A percentile compares a stretch with the other conserved stretches of the same genome.
Conservation (phyloP, 35 echinoderm and acorn worm genomes). For the Ophioderma brevispina region DNA sequence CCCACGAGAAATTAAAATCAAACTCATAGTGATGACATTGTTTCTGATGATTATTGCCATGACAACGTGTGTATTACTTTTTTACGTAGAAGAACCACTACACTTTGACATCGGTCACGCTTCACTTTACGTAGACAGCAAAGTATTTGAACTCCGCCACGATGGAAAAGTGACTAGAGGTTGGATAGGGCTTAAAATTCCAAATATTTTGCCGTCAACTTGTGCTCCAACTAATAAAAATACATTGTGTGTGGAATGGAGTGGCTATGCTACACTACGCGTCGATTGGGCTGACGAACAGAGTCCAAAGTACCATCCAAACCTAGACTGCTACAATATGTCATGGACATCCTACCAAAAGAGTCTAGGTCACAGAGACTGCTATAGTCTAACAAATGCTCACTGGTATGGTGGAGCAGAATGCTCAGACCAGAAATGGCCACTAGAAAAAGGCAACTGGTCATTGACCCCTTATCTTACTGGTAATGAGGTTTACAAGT, state of each 20-base stretch:
- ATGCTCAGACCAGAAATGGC: constrained; percentile 80
- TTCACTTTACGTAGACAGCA: constrained; percentile 31
- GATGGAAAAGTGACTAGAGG: constrained; percentile 40
- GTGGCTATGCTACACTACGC: constrained; percentile 24
- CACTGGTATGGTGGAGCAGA: constrained; percentile 97
- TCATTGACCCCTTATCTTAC: constrained; percentile 70
- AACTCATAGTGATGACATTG: constrained; percentile 26
- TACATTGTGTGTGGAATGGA: constrained; percentile 56
- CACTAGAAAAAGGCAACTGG: constrained; percentile 69
- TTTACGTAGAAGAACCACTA: constrained; percentile 54
- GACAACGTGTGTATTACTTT: constrained; percentile 52
- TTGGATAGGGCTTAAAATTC: constrained; percentile 33
- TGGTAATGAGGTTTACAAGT: constrained; percentile 35
- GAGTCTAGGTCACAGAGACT: constrained; percentile 63
- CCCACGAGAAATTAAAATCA: constrained; percentile 56
- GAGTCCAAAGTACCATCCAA: background rate
- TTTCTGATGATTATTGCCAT: constrained; percentile 38
- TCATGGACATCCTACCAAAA: constrained; percentile 26
- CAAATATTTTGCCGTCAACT: constrained; percentile 34
- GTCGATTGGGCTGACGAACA: constrained; percentile 37
- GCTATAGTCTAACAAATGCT: constrained; percentile 56
- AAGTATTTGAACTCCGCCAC: constrained; percentile 25
- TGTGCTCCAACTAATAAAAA: constrained; percentile 33
- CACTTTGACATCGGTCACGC: constrained; percentile 46
- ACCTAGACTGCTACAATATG: constrained; percentile 59